Evolutionary conservation across 2,113 vertebrate genomes (phyloP).

Genomic region (Boulengerochromis microlepis): DNA sequence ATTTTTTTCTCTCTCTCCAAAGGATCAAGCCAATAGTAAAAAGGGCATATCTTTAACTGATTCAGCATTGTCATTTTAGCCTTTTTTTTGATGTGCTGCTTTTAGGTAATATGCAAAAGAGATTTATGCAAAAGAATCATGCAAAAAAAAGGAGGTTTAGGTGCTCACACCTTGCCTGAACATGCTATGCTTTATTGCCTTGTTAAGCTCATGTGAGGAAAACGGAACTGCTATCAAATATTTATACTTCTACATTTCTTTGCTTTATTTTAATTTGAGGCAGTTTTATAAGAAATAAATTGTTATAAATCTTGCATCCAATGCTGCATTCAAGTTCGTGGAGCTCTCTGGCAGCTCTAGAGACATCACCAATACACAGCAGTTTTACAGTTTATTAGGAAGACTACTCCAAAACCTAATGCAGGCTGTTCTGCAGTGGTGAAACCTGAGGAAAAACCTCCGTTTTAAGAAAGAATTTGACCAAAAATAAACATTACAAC

Average conservation of each 20-base stretch:
- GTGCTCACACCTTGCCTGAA: background rate
- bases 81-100: constrained; percentile 18
- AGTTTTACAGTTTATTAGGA: background rate
- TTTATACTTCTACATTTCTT: constrained; percentile 56
- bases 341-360: background rate
- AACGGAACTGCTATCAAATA: constrained; percentile 35
- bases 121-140: constrained; percentile 33
- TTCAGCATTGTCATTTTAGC: constrained; percentile 6
- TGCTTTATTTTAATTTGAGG: constrained; percentile 57
- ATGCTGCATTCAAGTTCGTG: background rate
- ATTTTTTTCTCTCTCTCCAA: background rate
- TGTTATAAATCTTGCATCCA: constrained; percentile 40
- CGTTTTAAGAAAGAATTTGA: background rate
- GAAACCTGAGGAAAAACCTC: background rate
- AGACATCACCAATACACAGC: background rate
- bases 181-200: constrained; percentile 13
- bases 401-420: background rate
- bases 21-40: constrained; percentile 16
- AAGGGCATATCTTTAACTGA: constrained; percentile 21
- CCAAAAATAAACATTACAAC: background rate
- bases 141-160: constrained; percentile 34
- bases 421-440: background rate
- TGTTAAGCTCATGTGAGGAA: background rate
- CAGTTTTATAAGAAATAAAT: constrained; percentile 64
- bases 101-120: constrained; percentile 42